Base-by-base conservation (phyloP, 1,140 invertebrate genomes). In the Diorhabda sublineata region DNA sequence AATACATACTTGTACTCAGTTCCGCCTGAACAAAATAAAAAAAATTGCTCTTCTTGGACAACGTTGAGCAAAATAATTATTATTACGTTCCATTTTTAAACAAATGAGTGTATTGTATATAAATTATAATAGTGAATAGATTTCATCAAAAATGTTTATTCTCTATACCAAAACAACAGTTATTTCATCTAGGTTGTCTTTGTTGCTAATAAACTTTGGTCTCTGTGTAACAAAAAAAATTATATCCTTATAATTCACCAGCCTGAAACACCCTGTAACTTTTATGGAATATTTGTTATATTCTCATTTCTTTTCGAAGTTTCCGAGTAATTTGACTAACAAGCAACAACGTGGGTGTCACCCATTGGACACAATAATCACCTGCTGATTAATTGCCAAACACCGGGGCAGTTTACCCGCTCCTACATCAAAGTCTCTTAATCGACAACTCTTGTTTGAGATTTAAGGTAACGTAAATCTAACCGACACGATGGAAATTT, bases 331-430 rank as follows among this genome's bases (percentile, higher is more conserved):
- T 3, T 44, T 62, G 61, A 62, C 61, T 62, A 62, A 62, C 47
- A 52, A 52, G n/a, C 61, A 43, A 45, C 61, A 44, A 62, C 61
- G 61, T 62, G 61, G 61, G 61, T 62, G 61, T 62, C 61, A 62
- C 8, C 43, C 6, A 61, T n/a, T 43, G 7, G 44, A 62, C 61
- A 62, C 61, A 62, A 62, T 44, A 62, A 62, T 62, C 42, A 42
- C 61, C 61, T n/a, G 44, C 44, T 62, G 61, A 62, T 62, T 62
- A 62, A 62, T 62, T n/a, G 43, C 47, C 47, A 52, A 52, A 52
- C 6, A 52, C 4, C 61, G 61, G 61, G 44, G 43, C 61, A 62
- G 44, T 62, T 62, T n/a, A 62, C 61, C 61, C 61, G 44, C 61
- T 44, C 44, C 61, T 43, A 62, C 61, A 62, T 62, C 45, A 42